phyloP scores from a whole-genome alignment of 2,888 invertebrate genomes.

The Autographa pulchrina region DNA sequence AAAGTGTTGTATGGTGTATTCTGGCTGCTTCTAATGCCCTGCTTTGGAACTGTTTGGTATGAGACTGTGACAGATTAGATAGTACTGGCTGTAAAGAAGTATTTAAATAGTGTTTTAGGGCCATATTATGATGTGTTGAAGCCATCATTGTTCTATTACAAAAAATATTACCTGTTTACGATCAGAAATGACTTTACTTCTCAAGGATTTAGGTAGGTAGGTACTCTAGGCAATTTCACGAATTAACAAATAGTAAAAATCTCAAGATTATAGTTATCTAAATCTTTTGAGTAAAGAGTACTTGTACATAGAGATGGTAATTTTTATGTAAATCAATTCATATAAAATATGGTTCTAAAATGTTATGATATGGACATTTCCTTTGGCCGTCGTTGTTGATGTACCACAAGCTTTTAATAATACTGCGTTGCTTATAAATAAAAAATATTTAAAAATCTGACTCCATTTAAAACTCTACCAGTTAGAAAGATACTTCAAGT shows the following conservation, averaged over 20 bases:
- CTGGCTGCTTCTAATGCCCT: conserved; percentile 36
- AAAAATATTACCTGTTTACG: background rate
- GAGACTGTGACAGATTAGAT: background rate
- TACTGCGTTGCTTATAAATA: background rate
- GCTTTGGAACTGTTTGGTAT: conserved; percentile 30
- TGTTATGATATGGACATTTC: background rate
- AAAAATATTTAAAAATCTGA: too few relatives aligned
- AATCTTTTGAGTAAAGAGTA: too few relatives aligned
- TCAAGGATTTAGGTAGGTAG: too few relatives aligned
- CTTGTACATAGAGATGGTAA: too few relatives aligned
- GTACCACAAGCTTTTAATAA: background rate
- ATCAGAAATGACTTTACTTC: too few relatives aligned
- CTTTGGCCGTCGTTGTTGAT: background rate
- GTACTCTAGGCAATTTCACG: too few relatives aligned
- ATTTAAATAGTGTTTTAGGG: background rate
- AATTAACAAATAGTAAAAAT: too few relatives aligned
- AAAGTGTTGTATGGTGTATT: conserved; percentile 39
- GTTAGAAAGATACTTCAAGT: too few relatives aligned
- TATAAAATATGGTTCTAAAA: background rate
- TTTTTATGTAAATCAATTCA: too few relatives aligned
- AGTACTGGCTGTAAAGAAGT: background rate
- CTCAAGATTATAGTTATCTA: too few relatives aligned
- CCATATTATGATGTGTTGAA: background rate
- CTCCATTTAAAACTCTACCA: too few relatives aligned
- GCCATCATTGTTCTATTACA: background rate